Conservation (phyloP, 2,888 invertebrate species). For the Norana najaformis region DNA sequence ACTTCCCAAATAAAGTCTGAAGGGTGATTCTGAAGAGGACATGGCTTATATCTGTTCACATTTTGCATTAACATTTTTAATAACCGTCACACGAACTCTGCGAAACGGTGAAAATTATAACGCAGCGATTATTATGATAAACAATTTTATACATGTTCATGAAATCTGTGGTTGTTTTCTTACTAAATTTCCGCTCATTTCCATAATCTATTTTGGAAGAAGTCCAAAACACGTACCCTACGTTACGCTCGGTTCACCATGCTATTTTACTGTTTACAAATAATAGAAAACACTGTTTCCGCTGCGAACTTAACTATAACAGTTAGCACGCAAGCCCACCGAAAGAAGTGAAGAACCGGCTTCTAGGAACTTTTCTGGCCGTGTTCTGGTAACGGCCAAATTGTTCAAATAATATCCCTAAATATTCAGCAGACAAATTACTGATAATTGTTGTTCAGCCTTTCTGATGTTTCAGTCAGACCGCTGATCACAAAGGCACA, state of each 20-base stretch:
- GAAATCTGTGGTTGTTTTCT: no score
- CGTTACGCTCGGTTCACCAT: not conserved
- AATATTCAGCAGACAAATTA: not conserved
- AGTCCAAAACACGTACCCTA: no score
- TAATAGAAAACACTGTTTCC: not conserved
- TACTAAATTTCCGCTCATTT: not conserved
- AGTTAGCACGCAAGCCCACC: not conserved
- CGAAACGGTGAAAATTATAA: no score
- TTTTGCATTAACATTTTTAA: no score
- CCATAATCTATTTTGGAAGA: no score
- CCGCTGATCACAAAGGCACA: not conserved
- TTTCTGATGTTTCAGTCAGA: not conserved
- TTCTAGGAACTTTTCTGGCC: not conserved
- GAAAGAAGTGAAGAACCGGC: not conserved
- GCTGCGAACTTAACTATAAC: not conserved
- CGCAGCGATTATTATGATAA: no score
- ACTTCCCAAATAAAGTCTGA: no score
- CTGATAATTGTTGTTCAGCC: not conserved
- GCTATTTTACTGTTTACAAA: not conserved
- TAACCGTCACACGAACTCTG: no score
- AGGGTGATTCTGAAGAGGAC: no score
- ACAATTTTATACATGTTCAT: no score
- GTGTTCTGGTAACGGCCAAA: not conserved
- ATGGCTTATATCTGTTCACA: no score
- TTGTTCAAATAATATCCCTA: not conserved